A percentile compares a stretch with the other conserved stretches of the same genome.
These are phyloP conservation scores for Aporophyla nigra DNA, from an alignment of 2,888 invertebrate genomes.

Conservation along the genomic window DNA sequence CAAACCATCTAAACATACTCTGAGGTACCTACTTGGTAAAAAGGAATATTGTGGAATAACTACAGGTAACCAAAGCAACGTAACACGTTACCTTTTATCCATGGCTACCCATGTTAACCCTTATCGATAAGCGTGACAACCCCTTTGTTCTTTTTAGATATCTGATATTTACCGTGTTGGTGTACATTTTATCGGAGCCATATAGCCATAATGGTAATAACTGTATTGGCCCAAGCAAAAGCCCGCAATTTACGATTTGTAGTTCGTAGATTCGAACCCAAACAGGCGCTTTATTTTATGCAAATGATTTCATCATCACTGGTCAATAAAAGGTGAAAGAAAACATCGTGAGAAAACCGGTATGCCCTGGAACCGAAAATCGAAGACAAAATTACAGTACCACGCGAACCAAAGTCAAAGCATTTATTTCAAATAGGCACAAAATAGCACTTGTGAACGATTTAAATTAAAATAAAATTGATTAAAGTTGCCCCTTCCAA, in stretches of 20 bases:
- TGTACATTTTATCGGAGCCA: conserved; percentile 5
- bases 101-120: conserved; percentile 27
- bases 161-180: conserved; percentile 16
- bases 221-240: not conserved
- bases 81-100: not conserved
- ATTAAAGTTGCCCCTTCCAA: too few species aligned
- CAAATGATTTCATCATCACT: not conserved
- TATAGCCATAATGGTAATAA: not conserved
- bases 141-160: conserved; percentile 38
- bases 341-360: not conserved
- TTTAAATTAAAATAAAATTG: too few species aligned
- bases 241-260: not conserved
- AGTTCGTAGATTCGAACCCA: not conserved
- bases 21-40: too few species aligned
- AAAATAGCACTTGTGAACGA: too few species aligned
- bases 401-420: too few species aligned
- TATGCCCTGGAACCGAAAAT: not conserved
- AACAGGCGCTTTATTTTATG: not conserved
- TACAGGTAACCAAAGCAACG: not conserved
- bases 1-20: too few species aligned
- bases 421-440: too few species aligned
- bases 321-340: not conserved
- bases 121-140: conserved; percentile 20
- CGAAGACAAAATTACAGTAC: too few species aligned
- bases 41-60: too few species aligned